These are phyloP conservation scores for Rhinoptilus africanus DNA, from an alignment of 2,113 vertebrate genomes.

Conservation along the genomic window DNA sequence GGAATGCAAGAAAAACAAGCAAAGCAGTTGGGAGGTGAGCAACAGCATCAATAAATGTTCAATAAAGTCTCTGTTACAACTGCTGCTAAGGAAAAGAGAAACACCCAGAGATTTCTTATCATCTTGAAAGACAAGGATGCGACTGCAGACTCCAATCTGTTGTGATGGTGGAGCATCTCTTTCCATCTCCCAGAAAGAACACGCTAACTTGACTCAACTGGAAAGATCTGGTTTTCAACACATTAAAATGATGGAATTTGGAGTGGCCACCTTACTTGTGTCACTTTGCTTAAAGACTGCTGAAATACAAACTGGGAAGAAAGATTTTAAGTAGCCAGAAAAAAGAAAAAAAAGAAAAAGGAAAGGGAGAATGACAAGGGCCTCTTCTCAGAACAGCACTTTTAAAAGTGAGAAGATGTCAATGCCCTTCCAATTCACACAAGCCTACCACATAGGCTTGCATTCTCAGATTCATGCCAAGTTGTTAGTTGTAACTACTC, in stretches of 20 bases:
- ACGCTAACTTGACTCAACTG: not conserved
- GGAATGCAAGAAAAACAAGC: not conserved
- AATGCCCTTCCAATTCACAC: conserved; percentile 9
- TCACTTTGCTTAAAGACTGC: not conserved
- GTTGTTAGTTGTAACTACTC: conserved; percentile 10
- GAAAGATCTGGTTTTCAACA: not conserved
- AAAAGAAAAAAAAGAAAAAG: not conserved
- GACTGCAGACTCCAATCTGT: not conserved
- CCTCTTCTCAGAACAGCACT: not conserved
- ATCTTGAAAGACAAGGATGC: not conserved
- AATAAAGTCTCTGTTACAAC: not conserved
- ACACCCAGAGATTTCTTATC: not conserved
- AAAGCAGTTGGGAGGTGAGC: not conserved
- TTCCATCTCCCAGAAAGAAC: not conserved
- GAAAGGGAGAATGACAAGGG: not conserved
- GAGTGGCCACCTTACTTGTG: not conserved
- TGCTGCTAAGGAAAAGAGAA: not conserved
- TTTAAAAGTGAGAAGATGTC: not conserved
- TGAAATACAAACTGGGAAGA: not conserved
- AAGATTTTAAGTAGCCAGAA: not conserved
- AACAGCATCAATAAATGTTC: conserved; percentile 10
- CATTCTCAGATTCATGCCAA: not conserved
- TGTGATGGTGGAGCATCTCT: not conserved
- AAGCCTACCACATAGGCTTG: not conserved
- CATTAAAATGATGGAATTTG: not conserved